Conservation (phyloP, 2,797 vertebrate species). For the Lindbergichthys nudifrons region DNA sequence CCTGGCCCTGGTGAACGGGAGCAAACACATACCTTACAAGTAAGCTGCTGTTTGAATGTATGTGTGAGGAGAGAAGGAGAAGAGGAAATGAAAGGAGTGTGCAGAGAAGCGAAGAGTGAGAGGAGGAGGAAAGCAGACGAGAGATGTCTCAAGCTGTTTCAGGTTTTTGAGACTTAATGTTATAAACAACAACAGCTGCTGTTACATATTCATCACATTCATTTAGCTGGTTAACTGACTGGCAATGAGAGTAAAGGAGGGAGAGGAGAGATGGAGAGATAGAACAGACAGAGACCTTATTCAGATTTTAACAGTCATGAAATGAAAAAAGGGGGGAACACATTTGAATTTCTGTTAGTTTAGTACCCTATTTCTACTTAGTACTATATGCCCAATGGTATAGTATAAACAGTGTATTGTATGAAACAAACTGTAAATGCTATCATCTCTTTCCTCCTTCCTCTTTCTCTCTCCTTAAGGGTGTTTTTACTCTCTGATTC, state of each 20-base stretch:
- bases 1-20: conserved; percentile 96
- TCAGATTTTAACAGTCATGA: conserved; percentile 6
- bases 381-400: no score
- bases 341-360: not conserved
- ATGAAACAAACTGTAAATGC: conserved; percentile 9
- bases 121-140: conserved; percentile 25
- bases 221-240: conserved; percentile 61
- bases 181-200: conserved; percentile 79
- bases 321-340: conserved; percentile 1
- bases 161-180: conserved; percentile 63
- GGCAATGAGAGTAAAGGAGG: conserved; percentile 43
- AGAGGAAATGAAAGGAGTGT: not conserved
- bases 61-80: conserved; percentile 1
- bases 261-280: conserved; percentile 7
- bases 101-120: not conserved
- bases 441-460: conserved; percentile 42
- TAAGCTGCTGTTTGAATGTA: conserved; percentile 76
- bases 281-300: conserved; percentile 11
- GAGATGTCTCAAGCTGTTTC: conserved; percentile 44
- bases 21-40: conserved; percentile 99
- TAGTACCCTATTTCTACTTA: no score
- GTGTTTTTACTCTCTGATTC: conserved; percentile 54
- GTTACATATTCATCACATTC: conserved; percentile 76
- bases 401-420: not conserved
- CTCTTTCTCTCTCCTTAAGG: conserved; percentile 48